Conservation (phyloP, 1,140 invertebrate genomes). For the Temnothorax nylanderi region DNA sequence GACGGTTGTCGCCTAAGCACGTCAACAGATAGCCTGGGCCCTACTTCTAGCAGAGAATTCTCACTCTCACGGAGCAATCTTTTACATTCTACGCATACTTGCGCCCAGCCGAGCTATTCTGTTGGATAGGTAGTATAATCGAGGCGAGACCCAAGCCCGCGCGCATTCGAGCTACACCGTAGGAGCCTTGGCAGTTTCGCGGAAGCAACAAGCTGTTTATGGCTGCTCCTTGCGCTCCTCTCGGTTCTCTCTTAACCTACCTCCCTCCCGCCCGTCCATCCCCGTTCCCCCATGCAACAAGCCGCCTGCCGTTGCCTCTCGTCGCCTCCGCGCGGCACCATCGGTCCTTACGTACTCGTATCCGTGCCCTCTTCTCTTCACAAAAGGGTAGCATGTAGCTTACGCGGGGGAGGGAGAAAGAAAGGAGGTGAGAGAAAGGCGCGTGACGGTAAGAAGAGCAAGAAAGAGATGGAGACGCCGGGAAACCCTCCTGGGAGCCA, state of each 20-base stretch:
- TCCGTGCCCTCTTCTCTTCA: constrained; percentile 24
- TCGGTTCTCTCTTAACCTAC: constrained; percentile 59
- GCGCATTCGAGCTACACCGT: constrained; percentile 61
- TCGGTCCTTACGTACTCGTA: constrained; percentile 49
- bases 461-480: constrained; percentile 61
- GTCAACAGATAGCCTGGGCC: background rate
- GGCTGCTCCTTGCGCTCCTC: constrained; percentile 79
- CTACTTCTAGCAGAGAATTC: constrained; percentile 36
- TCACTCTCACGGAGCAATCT: constrained; percentile 76
- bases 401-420: constrained; percentile 31
- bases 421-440: constrained; percentile 9
- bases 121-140: constrained; percentile 72
- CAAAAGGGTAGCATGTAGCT: constrained; percentile 52
- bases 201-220: constrained; percentile 86
- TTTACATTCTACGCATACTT: constrained; percentile 83
- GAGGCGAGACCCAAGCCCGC: constrained; percentile 51
- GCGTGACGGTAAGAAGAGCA: constrained; percentile 20
- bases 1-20: background rate
- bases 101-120: constrained; percentile 69
- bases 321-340: constrained; percentile 26
- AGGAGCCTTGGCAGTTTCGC: constrained; percentile 76
- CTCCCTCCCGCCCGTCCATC: constrained; percentile 35
- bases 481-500: constrained; percentile 69
- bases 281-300: constrained; percentile 23
- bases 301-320: constrained; percentile 52